phyloP scores from a whole-genome alignment of 2,113 vertebrate genomes.

The Trichomycterus rosablanca region DNA sequence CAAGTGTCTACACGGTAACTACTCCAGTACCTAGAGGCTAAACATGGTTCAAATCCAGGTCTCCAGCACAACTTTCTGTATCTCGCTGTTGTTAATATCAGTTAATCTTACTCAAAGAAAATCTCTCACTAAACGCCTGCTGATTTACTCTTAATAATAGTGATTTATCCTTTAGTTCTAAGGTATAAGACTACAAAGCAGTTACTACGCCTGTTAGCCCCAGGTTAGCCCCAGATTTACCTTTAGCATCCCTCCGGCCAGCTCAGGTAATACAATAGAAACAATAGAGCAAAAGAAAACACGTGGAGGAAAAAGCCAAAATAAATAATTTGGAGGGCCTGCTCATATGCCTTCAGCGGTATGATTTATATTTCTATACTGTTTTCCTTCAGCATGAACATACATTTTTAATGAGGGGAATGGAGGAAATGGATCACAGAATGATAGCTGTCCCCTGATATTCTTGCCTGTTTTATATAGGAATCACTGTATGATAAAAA shows the following conservation, averaged over 20 bases:
- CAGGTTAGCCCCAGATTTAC: conserved; percentile 9
- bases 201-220: conserved; percentile 3
- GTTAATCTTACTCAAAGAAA: no score
- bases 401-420: conserved; percentile 75
- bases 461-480: conserved; percentile 70
- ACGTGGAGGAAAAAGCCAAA: conserved; percentile 24
- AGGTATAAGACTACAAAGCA: no score
- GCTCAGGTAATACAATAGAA: conserved; percentile 48
- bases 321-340: conserved; percentile 58
- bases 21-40: no score
- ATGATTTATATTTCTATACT: conserved; percentile 78
- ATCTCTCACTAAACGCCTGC: background rate
- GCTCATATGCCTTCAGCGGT: conserved; percentile 66
- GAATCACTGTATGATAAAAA: conserved; percentile 61
- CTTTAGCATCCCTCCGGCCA: conserved; percentile 6
- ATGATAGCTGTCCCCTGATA: conserved; percentile 69
- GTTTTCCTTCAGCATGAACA: conserved; percentile 70
- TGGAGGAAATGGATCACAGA: conserved; percentile 70
- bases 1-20: no score
- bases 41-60: no score
- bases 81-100: no score
- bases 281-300: conserved; percentile 30
- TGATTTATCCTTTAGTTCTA: no score
- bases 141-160: background rate
- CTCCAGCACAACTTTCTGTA: no score